Percentiles rank a stretch among this genome's conserved stretches.
Conservation (phyloP, 2,888 invertebrate species). For the Apodemia hepburni region DNA sequence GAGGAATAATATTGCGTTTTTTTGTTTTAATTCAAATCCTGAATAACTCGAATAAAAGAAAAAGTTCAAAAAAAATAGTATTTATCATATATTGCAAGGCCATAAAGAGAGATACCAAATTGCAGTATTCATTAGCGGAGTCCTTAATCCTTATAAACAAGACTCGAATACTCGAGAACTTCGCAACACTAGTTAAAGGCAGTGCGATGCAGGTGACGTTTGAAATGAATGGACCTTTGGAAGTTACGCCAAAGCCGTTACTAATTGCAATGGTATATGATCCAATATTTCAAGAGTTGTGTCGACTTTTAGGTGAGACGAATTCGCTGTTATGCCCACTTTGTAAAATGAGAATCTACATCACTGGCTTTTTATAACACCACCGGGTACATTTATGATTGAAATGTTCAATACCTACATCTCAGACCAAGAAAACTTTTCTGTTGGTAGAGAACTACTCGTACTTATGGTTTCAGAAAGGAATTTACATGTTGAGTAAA, state of each 20-base stretch:
- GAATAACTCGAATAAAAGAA: no score
- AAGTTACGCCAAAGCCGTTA: slow-evolving; percentile 7
- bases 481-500: no score
- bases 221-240: slow-evolving; percentile 29
- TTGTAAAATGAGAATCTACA: neutral
- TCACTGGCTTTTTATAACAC: neutral
- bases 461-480: no score
- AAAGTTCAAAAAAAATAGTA: no score
- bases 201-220: slow-evolving; percentile 48
- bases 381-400: neutral
- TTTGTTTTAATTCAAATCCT: no score
- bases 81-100: no score
- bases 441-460: no score
- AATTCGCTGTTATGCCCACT: slow-evolving; percentile 13
- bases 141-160: neutral
- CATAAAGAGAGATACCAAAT: neutral
- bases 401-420: neutral
- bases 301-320: neutral
- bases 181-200: slow-evolving; percentile 27
- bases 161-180: neutral
- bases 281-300: neutral
- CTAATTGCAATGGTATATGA: slow-evolving; percentile 9
- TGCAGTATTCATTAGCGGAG: neutral
- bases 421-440: no score
- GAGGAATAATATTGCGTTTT: no score